Base-by-base conservation (phyloP, 2,797 vertebrate genomes). In the Melanotaenia nigrans region DNA sequence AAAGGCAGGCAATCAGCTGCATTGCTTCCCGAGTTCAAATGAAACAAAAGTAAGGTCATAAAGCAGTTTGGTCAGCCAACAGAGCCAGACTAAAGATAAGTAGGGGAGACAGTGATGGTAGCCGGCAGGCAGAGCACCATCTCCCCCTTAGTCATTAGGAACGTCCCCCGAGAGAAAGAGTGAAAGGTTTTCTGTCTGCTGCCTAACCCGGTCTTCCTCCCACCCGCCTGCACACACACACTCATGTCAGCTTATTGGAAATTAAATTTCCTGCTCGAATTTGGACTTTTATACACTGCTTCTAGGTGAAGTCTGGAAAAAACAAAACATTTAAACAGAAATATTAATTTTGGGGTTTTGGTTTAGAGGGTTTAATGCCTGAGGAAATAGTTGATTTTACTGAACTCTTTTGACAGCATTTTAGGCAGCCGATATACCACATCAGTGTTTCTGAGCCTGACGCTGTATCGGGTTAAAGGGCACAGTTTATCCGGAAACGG, bases 151-250 rank as follows among this genome's bases (percentile, higher is more conserved):
- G 74, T 90, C 85, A 90, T 93, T 92, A 89, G 67, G 51, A 56
- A 42, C 49, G 60, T 93, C 93, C 90, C 90, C 24, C 33, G 92
- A 86, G 92, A 88, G 78, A 45, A 61, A 66, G 10, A 2, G 30
- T 16, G 18, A 20, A 12, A 20, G 68, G 68, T 79, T 80, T 65
- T 83, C 57, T 81, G 71, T 77, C 77, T 86, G 81, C 79, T 80
- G 72, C 66, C 72, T 79, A 68, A 65, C 77, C 47, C 30, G 4
- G 20, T 22, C 47, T 49, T 49, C 47, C 47, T 49, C 14, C 30
- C 20, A 8, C 16, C 25, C 8, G n/a, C 35, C 22, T 11, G 28
- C 30, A 63, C 55, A 61, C 22, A 38, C 12, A 60, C 33, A 54
- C 4, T 42, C 14, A 18, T 42, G 14, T 16, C 16, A n/a, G 64